Base-by-base conservation (phyloP, 2,888 invertebrate species). In the Mythimna pallens region DNA sequence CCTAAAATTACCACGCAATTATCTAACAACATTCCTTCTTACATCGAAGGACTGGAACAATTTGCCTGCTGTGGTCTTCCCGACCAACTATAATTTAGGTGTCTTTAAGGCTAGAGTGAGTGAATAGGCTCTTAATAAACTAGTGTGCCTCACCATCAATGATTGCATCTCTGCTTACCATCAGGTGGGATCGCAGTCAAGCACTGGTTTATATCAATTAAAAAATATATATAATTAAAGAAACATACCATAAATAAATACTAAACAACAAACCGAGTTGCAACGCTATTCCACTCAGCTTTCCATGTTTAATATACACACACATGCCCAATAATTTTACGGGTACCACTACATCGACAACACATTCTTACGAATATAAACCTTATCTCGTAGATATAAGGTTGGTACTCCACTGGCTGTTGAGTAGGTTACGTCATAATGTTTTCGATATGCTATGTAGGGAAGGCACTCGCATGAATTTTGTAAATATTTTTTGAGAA, bases 241-340 rank as follows among this genome's bases (percentile, higher is more conserved):
- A n/a, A n/a, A n/a, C n/a, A n/a, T 30, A 12, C 25, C 59, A 67
- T 67, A 47, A 47, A 47, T 20, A 47, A 47, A 5, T 22, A 68
- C 36, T 22, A 34, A 55, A 76, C 22, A 17, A 40, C 64, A 87
- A 90, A 87, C 72, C 84, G 84, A 93, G 94, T 85, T 93, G 77
- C 93, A 93, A 89, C 76, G 77, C 81, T 86, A 82, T 82, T 78
- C 88, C 79, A 76, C 82, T 88, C 92, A 79, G 83, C 82, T 72
- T 73, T 76, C 87, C 85, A 84, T 88, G 90, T 94, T 93, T 93
- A 94, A 93, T 93, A 92, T 90, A 93, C 94, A 81, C 94, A 94
- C 92, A 93, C 92, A 90, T 78, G 64, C 71, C 76, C 87, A 77
- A 88, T 90, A 90, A 93, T 93, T 94, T 94, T 93, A 95, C 88